Conservation (phyloP, 2,113 vertebrate species). For the Chloropsis hardwickii region DNA sequence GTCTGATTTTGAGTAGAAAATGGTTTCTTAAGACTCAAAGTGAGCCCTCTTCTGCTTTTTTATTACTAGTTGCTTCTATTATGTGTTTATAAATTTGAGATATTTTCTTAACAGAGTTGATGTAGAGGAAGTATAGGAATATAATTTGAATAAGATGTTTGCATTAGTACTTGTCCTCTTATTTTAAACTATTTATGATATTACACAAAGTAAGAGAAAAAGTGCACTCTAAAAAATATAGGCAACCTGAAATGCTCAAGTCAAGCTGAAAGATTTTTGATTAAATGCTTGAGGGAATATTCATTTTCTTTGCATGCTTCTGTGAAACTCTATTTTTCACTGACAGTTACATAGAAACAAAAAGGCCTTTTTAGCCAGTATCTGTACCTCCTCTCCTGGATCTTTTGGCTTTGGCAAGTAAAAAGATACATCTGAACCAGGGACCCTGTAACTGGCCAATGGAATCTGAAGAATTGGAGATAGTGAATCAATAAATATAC, state of each 20-base stretch:
- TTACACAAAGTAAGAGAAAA: not conserved
- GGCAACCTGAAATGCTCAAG: not conserved
- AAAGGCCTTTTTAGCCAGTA: not conserved
- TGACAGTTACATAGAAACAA: not conserved
- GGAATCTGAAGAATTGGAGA: not conserved
- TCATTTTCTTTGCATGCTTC: slow-evolving; percentile 11
- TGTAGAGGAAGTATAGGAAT: not conserved
- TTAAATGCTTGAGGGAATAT: slow-evolving; percentile 8
- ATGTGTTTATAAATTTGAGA: not conserved
- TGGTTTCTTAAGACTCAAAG: not conserved
- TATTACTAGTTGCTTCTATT: not conserved
- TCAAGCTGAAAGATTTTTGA: not conserved
- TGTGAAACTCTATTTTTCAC: not conserved
- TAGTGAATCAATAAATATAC: not conserved
- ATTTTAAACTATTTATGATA: not conserved
- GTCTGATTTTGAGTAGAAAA: not conserved
- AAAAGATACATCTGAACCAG: not conserved
- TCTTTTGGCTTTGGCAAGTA: not conserved
- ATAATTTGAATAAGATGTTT: not conserved
- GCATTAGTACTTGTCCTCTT: not conserved
- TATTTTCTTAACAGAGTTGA: not conserved
- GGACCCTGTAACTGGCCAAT: not conserved
- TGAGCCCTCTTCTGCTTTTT: not conserved
- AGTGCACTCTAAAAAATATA: not conserved
- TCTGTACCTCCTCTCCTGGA: not conserved